Base-by-base conservation (phyloP, 2,888 invertebrate species). In the Anthoptus insignis region DNA sequence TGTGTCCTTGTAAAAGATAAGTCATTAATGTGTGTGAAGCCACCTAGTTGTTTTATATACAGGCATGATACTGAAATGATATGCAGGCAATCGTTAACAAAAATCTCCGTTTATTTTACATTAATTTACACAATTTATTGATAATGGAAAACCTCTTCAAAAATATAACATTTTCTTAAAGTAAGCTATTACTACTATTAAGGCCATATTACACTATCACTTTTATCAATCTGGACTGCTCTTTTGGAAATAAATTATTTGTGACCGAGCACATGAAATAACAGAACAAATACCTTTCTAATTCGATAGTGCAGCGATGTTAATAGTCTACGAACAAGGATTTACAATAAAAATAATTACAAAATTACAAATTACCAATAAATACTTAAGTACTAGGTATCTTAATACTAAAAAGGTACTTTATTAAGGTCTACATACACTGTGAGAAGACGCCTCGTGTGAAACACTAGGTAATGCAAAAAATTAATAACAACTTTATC, bases 21-120 rank as follows among this genome's bases (percentile, higher is more conserved):
- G n/a, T n/a, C n/a, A n/a, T n/a, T 39, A 6, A 2, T 14, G 6
- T 39, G 27, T 27, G 3, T 27, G 27, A 5, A 7, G 3, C 7
- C 7, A 27, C 5, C 7, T 27, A 27, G 27, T 27, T 39, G 39
- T 16, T 16, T 14, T n/a, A n/a, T n/a, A n/a, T n/a, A 2, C n/a
- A 7, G 16, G 2, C 7, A 16, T 34, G 39, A 1, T 39, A 13
- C 22, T 22, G 21, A 56, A 56, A 63, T 56, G 49, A 63, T 39
- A 64, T 39, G 22, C 63, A 52, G 32, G 13, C 37, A 54, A 72
- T 71, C 82, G 75, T 87, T 91, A 91, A 92, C 89, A 91, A 90
- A 92, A 91, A 89, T 90, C 87, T 89, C 89, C 82, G 79, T 93
- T 93, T 91, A 91, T 91, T 93, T 91, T 92, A 93, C 93, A 92